Base-by-base conservation (phyloP, 2,888 invertebrate species). In the Plebejus melissa region DNA sequence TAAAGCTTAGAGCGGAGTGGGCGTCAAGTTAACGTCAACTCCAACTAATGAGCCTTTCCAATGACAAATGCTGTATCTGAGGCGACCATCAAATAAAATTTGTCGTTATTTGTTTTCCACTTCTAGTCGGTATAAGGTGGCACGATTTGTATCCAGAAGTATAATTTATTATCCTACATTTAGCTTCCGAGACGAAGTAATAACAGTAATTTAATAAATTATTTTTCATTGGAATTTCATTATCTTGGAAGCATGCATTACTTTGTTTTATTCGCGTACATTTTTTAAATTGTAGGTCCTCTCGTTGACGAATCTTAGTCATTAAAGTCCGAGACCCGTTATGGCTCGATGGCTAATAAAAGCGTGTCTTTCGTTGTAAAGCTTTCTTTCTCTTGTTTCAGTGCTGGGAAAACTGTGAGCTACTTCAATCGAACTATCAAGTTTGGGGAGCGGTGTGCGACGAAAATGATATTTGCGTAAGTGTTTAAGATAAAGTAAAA, bases 321-420 rank as follows among this genome's bases (percentile, higher is more conserved):
- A 65, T 65, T 36, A 65, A 65, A 32, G 32, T 16, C 13, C 65
- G 32, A 65, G 32, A 36, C 13, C 16, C 65, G 65, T 65, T 65
- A 65, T 36, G 16, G 32, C 65, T 36, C 9, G 28, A 28, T 28
- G 65, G 32, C 13, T 32, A 36, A 65, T 36, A 36, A 32, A 65
- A 36, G 13, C 65, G 32, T 65, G 32, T 13, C 32, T 13, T 36
- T 22, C 36, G 5, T 69, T 70, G 46, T 46, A 22, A 41, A 41
- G 11, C 32, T 46, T 71, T 71, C 9, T 32, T 78, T 84, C 85
- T 86, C 86, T 94, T 94, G 94, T 94, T 95, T 90, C 95, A 96
- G 96, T 96, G 96, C 87, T 96, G 96, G 96, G 96, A 96, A 90
- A 96, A 96, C 86, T 96, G 96, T 91, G 96, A 96, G 86, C 93